Base-by-base conservation (phyloP, 2,888 invertebrate species). In the Dicyrtomina minuta region DNA sequence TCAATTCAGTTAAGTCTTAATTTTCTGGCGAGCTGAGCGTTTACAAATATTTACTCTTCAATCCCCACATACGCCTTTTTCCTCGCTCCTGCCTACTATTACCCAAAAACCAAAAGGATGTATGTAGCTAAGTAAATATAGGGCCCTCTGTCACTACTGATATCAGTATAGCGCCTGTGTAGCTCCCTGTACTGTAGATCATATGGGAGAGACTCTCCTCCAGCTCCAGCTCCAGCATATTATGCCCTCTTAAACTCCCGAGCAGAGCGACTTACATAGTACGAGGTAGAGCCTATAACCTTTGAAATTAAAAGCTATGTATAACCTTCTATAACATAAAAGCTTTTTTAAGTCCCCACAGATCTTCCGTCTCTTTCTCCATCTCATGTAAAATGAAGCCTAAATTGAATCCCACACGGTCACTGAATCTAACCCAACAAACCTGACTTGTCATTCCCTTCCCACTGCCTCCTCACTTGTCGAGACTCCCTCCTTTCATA, bases 1-100 rank as follows among this genome's bases (percentile, higher is more conserved):
- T 74, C 77, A 74, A 74, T 74, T 76, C 75, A 78, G 75, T 74
- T 73, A 70, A 77, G 74, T 76, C 77, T 77, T 77, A 77, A 78
- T 78, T 78, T 77, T 77, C 75, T 76, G 75, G 73, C 71, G 70
- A 76, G 75, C 70, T 77, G 76, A 78, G 76, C 77, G 74, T 76
- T 73, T 74, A 72, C 77, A 77, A 78, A 78, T 77, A 78, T 77
- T 77, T 75, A 68, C 75, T 71, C 70, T 68, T 66, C 74, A 73
- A 76, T 75, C 77, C 76, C 71, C 74, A 74, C 74, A 76, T 72
- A 71, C 76, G 74, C 74, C 75, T 74, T 72, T 74, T 74, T 72
- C 70, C 72, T 68, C 58, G 33, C 58, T 55, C 24, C 22, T 24
- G 27, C 55, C 24, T 26, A 55, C 55, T 55, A 24, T 24, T 55